These are phyloP conservation scores for Tholera decimalis DNA, from an alignment of 2,888 invertebrate species.

Conservation along the genomic window DNA sequence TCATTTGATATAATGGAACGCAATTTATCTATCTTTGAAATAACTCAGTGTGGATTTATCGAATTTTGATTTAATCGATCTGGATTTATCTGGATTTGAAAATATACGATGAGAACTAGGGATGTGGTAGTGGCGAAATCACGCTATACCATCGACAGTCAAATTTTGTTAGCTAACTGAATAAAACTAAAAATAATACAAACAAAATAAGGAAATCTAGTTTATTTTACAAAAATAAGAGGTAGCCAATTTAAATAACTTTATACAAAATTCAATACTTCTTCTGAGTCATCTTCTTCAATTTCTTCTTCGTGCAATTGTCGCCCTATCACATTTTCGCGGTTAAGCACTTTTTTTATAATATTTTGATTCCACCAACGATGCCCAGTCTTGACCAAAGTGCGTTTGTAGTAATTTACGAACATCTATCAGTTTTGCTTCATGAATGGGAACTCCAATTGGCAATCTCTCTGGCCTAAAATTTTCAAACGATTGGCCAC, in stretches of 20 bases:
- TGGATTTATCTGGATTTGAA: too few species aligned
- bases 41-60: too few species aligned
- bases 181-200: too few species aligned
- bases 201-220: too few species aligned
- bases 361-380: conserved; percentile 3
- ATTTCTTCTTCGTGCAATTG: neutral
- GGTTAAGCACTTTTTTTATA: conserved; percentile 11
- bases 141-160: too few species aligned
- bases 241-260: neutral
- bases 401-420: neutral
- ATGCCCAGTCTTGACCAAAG: conserved; percentile 9
- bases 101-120: too few species aligned
- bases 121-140: too few species aligned
- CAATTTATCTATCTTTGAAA: too few species aligned
- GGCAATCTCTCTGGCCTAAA: neutral
- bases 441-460: neutral
- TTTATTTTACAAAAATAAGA: conserved; percentile 3
- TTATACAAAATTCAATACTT: conserved; percentile 9
- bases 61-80: too few species aligned
- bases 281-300: conserved; percentile 8
- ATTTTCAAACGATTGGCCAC: conserved; percentile 5
- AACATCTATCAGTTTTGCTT: conserved; percentile 2
- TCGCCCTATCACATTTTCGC: conserved; percentile 2
- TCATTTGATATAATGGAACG: too few species aligned
- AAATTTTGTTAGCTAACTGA: too few species aligned